Evolutionary conservation across 2,113 vertebrate genomes (phyloP), one percentile per base, ranked within the genome.

Genomic region (Nothocercus nigrocapillus): DNA sequence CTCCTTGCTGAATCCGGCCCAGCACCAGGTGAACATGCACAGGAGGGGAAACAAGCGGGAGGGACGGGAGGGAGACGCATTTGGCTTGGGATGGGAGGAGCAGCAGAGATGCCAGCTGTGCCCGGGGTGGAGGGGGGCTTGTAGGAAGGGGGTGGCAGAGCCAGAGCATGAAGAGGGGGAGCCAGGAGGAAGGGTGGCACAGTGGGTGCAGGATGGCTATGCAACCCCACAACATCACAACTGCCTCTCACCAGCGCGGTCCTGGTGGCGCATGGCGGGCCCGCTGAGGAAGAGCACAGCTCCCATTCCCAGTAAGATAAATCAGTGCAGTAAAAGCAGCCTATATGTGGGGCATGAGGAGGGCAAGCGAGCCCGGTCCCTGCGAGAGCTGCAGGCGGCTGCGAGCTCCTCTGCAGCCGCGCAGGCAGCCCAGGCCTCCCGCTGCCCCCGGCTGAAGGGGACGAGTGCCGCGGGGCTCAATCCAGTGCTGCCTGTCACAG

Each of bases 41-140:
- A 66, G 1, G 1, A 72, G 19, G 12, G 5, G 28, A 56, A 51
- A 70, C 45, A 19, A 56, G 10, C n/a, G n/a, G n/a, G n/a, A n/a
- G n/a, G n/a, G n/a, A n/a, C 4, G 6, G 58, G 53, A 58, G 17
- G 1, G 6, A 78, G 44, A 38, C 53, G 7, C 28, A 24, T 73
- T 84, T 85, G 38, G 13, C 44, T 53, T 87, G 36, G 58, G 22
- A 62, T 3, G 2, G 22, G 30, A 82, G 11, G 28, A 21, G 27
- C 38, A 44, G 28, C 17, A 49, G 64, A 88, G 42, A 58, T 88
- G 34, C 28, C 53, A 79, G 44, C 38, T 87, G 69, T 45, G 85
- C 9, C 13, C 1, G 0, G 0, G 0, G 19, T 1, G 9, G 11
- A 1, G 1, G 28, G 54, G 38, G 24, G 2, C 7, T 61, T 82